Evolutionary conservation across 2,113 vertebrate species (phyloP).

Genomic region (Phoxinus phoxinus): DNA sequence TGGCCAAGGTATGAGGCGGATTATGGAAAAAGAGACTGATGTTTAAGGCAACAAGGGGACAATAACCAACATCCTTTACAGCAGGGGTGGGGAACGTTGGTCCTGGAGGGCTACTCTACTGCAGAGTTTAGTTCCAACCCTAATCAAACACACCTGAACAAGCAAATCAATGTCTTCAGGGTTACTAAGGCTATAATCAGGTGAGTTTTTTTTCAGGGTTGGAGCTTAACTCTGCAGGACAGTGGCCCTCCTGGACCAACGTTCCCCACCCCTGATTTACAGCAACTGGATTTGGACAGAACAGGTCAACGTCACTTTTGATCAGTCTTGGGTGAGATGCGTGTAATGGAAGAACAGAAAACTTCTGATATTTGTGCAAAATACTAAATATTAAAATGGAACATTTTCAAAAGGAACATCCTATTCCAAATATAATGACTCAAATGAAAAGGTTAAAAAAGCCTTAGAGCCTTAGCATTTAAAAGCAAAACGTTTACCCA

Average conservation of each 20-base stretch:
- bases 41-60: neutral
- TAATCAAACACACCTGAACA: too few relatives aligned
- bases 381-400: neutral
- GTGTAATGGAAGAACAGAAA: neutral
- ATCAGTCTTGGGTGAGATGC: neutral
- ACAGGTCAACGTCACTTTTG: conserved; percentile 37
- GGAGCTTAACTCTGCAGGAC: too few relatives aligned
- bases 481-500: conserved; percentile 23
- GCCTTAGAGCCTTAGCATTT: neutral
- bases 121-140: too few relatives aligned
- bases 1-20: neutral
- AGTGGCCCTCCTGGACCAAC: too few relatives aligned
- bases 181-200: too few relatives aligned
- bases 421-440: neutral
- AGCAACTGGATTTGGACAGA: conserved; percentile 43
- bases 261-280: too few relatives aligned
- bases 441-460: neutral
- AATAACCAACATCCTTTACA: conserved; percentile 44
- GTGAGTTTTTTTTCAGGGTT: too few relatives aligned
- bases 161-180: too few relatives aligned
- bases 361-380: neutral
- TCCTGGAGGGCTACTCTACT: too few relatives aligned
- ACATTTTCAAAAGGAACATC: neutral
- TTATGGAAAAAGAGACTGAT: conserved; percentile 6
- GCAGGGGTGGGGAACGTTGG: too few relatives aligned